Percentiles rank a stretch among this genome's conserved stretches.
These are phyloP conservation scores for Calvadosia cruxmelitensis DNA, from an alignment of 30 jellyfish, hydroid and myxozoan species.

Conservation along the genomic window DNA sequence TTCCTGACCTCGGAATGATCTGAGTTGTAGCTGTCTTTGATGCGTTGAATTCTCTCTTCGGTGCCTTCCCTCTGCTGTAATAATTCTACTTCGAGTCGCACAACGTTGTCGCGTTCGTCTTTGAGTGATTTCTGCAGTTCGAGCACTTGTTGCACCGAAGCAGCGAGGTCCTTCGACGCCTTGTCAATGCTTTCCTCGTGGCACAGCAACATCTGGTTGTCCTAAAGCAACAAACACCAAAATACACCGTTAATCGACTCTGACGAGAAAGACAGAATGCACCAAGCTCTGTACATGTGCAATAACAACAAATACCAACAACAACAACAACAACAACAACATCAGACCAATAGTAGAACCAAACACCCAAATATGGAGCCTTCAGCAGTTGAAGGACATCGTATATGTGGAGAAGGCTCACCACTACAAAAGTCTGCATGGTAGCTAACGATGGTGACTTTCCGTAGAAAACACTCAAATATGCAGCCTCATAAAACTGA, in stretches of 20 bases:
- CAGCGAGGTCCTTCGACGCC: neutral
- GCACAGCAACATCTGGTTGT: neutral
- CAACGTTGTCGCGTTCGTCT: neutral
- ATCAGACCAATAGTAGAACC: too few species aligned
- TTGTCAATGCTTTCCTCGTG: constrained; percentile 1
- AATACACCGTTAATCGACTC: too few species aligned
- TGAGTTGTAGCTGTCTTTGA: constrained; percentile 33
- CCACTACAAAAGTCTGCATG: too few species aligned
- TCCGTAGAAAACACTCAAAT: too few species aligned
- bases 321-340: too few species aligned
- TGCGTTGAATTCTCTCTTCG: constrained; percentile 29
- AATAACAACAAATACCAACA: too few species aligned
- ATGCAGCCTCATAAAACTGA: too few species aligned
- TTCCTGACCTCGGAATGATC: constrained; percentile 22
- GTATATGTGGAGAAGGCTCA: too few species aligned
- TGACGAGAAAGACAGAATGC: neutral
- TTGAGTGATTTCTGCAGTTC: neutral
- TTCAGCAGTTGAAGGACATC: too few species aligned
- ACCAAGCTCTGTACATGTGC: neutral
- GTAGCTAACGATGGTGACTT: too few species aligned
- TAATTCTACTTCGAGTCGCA: neutral
- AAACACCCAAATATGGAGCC: too few species aligned
- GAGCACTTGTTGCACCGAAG: neutral
- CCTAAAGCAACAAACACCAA: neutral
- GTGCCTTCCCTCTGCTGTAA: constrained; percentile 13